Base-by-base conservation (phyloP, 2,888 invertebrate genomes). In the Catocala fraxini region DNA sequence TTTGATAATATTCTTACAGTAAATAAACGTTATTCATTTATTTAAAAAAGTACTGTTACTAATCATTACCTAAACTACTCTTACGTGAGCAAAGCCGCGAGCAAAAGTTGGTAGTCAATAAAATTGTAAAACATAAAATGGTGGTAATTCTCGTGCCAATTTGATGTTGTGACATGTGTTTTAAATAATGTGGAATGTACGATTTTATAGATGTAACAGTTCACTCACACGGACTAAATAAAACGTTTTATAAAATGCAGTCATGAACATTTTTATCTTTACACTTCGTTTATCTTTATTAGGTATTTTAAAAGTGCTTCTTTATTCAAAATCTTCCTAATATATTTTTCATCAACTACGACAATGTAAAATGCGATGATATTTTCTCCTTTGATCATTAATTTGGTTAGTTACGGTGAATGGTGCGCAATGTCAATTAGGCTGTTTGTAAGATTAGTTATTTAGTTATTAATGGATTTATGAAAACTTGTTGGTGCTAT, bases 211-310 rank as follows among this genome's bases (percentile, higher is more conserved):
- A 62, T 61, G 33, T 52, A 62, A 51, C 56, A 51, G 48, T 51
- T 63, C 35, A 42, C 10, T 25, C 33, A 25, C 33, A 25, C 9
- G 47, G 4, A 51, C 46, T 59, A 39, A 35, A 11, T 6, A 11
- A 57, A 51, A 57, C 56, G 11, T n/a, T 64, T 60, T 35, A 34
- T 4, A 54, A 54, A 10, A 34, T 43, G 9, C 51, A 45, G 12
- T 13, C 10, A 7, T 45, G 45, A 49, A 49, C 33, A 57, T 57
- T 53, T 39, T 63, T 56, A 73, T 68, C 57, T 53, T 68, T 54
- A 9, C 46, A 42, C 42, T 54, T 56, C 57, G 63, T 68, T 76
- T 62, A 58, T 61, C 59, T 67, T 67, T 66, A 73, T 72, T 63
- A 61, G 13, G 10, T 45, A 69, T 62, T 51, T 57, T n/a, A 52